Base-by-base conservation (phyloP, 2,797 vertebrate species). In the Mallotus villosus region DNA sequence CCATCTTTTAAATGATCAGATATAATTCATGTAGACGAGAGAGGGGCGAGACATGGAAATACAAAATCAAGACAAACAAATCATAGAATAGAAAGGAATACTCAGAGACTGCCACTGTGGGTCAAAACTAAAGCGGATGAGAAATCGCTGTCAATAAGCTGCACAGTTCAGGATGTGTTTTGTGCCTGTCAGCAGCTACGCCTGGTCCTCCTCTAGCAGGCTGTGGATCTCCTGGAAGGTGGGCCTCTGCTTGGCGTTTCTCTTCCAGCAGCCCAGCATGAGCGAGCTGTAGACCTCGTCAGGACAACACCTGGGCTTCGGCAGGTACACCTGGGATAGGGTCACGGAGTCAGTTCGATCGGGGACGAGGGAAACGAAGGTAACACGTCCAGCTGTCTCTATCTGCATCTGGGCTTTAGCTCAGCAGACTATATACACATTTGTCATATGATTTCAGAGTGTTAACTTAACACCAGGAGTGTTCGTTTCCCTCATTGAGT, bases 251-350 rank as follows among this genome's bases (percentile, higher is more conserved):
- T 96, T 97, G 79, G 95, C 94, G 27, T 97, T 97, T 83, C 97
- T 94, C 88, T 90, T 93, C 96, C 97, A 99, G 89, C 97, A 97
- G 87, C 93, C 95, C 74, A 96, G 92, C 97, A 99, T 98, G 81
- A 98, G 90, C 27, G 90, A 76, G 74, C 91, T 94, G 90, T 97
- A 98, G 81, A 98, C 85, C 59, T 84, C 80, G 25, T 97, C 95
- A 0, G 96, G 95, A 80, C 97, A 99, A 57, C 94, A 91, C 2
- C 76, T 60, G 32, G 97, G 96, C 88, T 95, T 95, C 0, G 94
- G 95, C 74, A 98, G 94, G 81, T 97, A 97, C 4, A 93, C 95
- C 97, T 98, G 82, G 19, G 21, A 46, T 46, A 8, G 37, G 1
- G 19, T 55, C 51, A n/a, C 16, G 1, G 16, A 53, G 2, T 41